phyloP scores from a whole-genome alignment of 2,113 vertebrate species.

The Dromiciops gliroides region DNA sequence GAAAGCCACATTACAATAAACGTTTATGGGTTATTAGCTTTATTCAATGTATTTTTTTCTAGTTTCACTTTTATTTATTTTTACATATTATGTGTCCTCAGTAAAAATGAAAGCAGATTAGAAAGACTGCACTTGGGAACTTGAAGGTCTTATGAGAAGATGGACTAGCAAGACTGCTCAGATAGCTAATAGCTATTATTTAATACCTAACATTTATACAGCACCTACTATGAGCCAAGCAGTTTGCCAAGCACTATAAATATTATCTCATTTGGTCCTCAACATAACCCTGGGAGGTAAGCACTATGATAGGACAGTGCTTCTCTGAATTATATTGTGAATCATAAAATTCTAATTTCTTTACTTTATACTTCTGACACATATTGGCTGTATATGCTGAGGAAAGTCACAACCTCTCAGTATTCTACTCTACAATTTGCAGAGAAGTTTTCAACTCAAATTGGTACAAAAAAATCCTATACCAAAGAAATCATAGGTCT shows the following conservation, averaged over 20 bases:
- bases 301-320: neutral
- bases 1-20: slow-evolving; percentile 57
- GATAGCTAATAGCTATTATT: neutral
- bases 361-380: neutral
- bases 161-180: neutral
- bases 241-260: neutral
- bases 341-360: neutral
- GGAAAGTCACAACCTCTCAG: neutral
- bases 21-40: slow-evolving; percentile 27
- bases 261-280: neutral
- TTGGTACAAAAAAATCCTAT: neutral
- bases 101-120: slow-evolving; percentile 29
- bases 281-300: neutral
- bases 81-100: slow-evolving; percentile 28
- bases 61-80: slow-evolving; percentile 29
- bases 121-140: neutral
- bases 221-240: neutral
- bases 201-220: neutral
- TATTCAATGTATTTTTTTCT: slow-evolving; percentile 36
- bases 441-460: neutral
- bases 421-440: neutral
- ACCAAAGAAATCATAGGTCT: neutral
- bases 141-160: neutral
- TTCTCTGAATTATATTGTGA: neutral
- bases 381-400: neutral